Percentiles rank a stretch among this genome's conserved stretches.
Evolutionary conservation across 2,797 vertebrate genomes (phyloP).

Genomic region (Geranospiza caerulescens): DNA sequence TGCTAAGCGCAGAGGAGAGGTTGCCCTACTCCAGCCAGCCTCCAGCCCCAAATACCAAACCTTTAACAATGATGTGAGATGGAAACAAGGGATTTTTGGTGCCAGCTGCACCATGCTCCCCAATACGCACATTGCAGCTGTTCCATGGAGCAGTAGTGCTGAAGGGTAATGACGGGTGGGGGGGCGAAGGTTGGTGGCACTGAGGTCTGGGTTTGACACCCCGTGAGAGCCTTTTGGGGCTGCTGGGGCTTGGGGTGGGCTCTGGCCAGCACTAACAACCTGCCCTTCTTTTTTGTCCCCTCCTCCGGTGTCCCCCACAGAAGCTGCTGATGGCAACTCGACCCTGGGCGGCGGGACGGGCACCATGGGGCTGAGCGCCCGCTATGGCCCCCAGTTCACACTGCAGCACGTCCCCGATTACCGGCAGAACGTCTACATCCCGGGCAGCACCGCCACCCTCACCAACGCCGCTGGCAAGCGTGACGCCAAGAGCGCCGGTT

Average conservation of each 20-base stretch:
- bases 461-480: constrained; percentile 86
- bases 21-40: neutral
- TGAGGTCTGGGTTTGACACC: neutral
- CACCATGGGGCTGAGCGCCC: constrained; percentile 94
- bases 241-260: neutral
- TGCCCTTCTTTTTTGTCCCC: neutral
- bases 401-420: constrained; percentile 98
- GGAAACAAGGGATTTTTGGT: neutral
- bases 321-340: constrained; percentile 90
- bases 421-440: constrained; percentile 98
- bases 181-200: neutral
- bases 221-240: accelerated
- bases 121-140: accelerated
- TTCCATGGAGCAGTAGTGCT: accelerated
- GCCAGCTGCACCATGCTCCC: accelerated
- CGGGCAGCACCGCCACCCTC: constrained; percentile 94
- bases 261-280: neutral
- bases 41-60: neutral
- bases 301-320: constrained; percentile 58
- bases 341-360: constrained; percentile 86
- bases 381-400: constrained; percentile 96
- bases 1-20: neutral
- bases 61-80: neutral
- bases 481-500: constrained; percentile 77
- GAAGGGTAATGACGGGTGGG: neutral